Conservation (phyloP, 2,113 vertebrate genomes). For the Menidia beryllina region DNA sequence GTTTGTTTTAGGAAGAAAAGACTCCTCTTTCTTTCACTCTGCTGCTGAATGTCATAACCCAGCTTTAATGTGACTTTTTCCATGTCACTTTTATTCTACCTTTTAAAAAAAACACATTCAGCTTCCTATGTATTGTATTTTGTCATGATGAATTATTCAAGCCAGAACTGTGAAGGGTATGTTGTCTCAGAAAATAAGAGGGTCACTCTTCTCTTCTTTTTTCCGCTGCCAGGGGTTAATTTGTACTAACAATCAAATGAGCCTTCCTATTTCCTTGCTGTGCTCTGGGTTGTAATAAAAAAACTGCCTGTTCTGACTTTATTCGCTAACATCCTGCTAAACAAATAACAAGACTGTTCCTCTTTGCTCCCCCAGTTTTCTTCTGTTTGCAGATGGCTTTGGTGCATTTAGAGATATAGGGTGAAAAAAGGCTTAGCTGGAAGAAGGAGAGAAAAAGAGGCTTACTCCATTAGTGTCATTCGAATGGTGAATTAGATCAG, state of each 20-base stretch:
- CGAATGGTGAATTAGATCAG: conserved; percentile 73
- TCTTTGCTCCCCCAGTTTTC: conserved; percentile 35
- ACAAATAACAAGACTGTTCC: conserved; percentile 42
- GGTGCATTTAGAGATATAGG: conserved; percentile 33
- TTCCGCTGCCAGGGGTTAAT: conserved; percentile 59
- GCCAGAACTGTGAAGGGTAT: conserved; percentile 41
- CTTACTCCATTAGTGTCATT: conserved; percentile 69
- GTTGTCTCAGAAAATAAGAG: conserved; percentile 65
- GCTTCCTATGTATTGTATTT: conserved; percentile 32
- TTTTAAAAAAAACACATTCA: conserved; percentile 15
- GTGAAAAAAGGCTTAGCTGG: conserved; percentile 59
- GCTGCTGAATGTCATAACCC: conserved; percentile 14
- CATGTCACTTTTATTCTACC: conserved; percentile 14
- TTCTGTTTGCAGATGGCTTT: conserved; percentile 48
- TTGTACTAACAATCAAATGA: conserved; percentile 65
- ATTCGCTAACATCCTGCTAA: conserved; percentile 65
- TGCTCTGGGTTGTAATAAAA: conserved; percentile 31
- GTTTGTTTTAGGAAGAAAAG: conserved; percentile 27
- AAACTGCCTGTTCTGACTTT: conserved; percentile 48
- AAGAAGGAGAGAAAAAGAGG: conserved; percentile 48
- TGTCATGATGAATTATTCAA: conserved; percentile 67
- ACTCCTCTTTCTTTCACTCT: conserved; percentile 6
- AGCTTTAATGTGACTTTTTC: conserved; percentile 28
- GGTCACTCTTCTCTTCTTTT: conserved; percentile 43
- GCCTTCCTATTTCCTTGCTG: conserved; percentile 52